Base-by-base conservation (phyloP, 2,888 invertebrate species). In the Andrena camellia region DNA sequence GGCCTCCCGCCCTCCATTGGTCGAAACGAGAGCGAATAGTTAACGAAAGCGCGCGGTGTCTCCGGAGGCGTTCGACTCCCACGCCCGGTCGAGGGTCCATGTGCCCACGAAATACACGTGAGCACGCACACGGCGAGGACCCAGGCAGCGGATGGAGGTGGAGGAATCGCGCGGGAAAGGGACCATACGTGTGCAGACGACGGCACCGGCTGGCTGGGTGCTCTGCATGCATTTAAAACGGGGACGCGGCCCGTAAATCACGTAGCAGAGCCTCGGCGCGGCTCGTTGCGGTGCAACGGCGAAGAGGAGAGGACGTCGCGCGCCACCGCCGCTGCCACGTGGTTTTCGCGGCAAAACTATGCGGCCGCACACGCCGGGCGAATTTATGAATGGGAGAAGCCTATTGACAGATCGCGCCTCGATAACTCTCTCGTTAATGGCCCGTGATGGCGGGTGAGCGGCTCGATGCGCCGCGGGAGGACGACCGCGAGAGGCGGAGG, bases 391-490 rank as follows among this genome's bases (percentile, higher is more conserved):
- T 91, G 91, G 88, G 88, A 90, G 90, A 90, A 88, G 89, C 88
- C 91, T 91, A 92, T 92, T 90, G 92, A 91, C 90, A 90, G 90
- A 92, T 92, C 90, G 90, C 85, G 87, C 87, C 87, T 90, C 90
- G 91, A 91, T 90, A 90, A 89, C 90, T 89, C 88, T 89, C 88
- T 90, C 87, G 89, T 90, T 90, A 90, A 90, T 90, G 90, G 88
- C 80, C 87, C 84, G 86, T 85, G 86, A 78, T 87, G 85, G 88
- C 85, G 87, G 88, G 86, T 86, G 85, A 78, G 81, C 81, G 80
- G 83, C 77, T 74, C 85, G 85, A 84, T 84, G 78, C 85, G 85
- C 83, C 74, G 76, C 76, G 54, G 81, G 71, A 78, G 70, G 73
- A 85, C 73, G 63, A 66, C 33, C 70, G 68, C 68, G 66, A 57